Conservation (phyloP, 2,113 vertebrate genomes). For the Pavo muticus region DNA sequence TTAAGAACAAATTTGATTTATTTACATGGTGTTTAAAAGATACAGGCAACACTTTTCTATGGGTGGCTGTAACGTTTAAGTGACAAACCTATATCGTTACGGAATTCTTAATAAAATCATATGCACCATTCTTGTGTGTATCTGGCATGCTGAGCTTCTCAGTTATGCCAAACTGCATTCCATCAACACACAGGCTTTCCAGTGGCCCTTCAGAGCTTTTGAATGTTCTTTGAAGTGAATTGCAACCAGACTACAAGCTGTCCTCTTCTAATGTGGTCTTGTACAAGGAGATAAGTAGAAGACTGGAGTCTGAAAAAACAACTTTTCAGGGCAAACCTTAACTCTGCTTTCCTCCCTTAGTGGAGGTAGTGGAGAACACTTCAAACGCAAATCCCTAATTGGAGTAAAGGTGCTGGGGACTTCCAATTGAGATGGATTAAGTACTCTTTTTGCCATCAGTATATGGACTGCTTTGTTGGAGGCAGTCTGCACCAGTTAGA, state of each 20-base stretch:
- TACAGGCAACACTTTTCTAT: slow-evolving; percentile 73
- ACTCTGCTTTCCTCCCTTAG: not conserved
- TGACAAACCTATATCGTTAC: slow-evolving; percentile 54
- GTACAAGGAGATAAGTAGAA: slow-evolving; percentile 50
- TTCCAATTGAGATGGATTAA: not conserved
- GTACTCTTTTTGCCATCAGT: not conserved
- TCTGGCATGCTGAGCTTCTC: slow-evolving; percentile 28
- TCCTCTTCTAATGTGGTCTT: slow-evolving; percentile 43
- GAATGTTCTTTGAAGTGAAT: slow-evolving; percentile 6
- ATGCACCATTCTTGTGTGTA: slow-evolving; percentile 41
- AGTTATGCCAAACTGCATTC: slow-evolving; percentile 40
- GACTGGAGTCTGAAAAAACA: slow-evolving; percentile 24
- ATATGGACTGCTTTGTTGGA: not conserved
- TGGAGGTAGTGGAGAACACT: not conserved
- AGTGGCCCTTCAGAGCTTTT: slow-evolving; percentile 31
- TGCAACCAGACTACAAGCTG: slow-evolving; percentile 31
- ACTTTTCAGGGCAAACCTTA: slow-evolving; percentile 31
- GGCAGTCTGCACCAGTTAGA: not conserved
- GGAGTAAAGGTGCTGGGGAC: not conserved
- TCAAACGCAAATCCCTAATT: not conserved
- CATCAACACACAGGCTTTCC: not conserved
- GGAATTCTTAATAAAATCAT: slow-evolving; percentile 35
- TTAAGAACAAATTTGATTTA: slow-evolving; percentile 82
- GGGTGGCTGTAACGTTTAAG: slow-evolving; percentile 74
- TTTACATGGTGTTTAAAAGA: slow-evolving; percentile 80